Percentiles rank a stretch among this genome's conserved stretches.
phyloP scores from a whole-genome alignment of 35 echinoderm and acorn worm species.

The Amphiura filiformis region DNA sequence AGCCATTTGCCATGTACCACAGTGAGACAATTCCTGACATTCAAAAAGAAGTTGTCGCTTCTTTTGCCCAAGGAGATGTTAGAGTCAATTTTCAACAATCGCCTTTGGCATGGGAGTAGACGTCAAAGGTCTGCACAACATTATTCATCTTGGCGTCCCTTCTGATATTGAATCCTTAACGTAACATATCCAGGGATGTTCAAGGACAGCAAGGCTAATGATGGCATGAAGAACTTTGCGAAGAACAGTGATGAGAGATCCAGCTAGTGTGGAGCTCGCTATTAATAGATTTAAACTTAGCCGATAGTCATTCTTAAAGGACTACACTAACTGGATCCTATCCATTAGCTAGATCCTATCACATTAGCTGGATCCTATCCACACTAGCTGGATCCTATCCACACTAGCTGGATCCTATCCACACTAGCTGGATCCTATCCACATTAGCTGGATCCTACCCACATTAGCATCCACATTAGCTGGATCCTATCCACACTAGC shows the following conservation, averaged over 20 bases:
- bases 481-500: no score
- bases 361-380: no score
- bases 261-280: no score
- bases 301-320: no score
- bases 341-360: no score
- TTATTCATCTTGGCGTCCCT: not conserved
- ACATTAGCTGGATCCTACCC: no score
- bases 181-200: not conserved
- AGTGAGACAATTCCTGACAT: conserved; percentile 36
- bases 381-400: no score
- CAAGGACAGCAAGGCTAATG: not conserved
- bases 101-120: not conserved
- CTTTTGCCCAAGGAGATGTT: not conserved
- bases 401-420: no score
- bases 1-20: conserved; percentile 34
- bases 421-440: no score
- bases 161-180: not conserved
- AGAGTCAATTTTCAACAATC: not conserved
- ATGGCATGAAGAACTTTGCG: not conserved
- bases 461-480: no score
- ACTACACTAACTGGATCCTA: no score
- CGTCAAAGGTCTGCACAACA: not conserved
- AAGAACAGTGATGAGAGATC: not conserved
- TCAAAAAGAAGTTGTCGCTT: conserved; percentile 13
- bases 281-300: no score